A percentile compares a stretch with the other conserved stretches of the same genome.
Conservation (phyloP, 2,113 vertebrate species). For the Hirundichthys speculiger region DNA sequence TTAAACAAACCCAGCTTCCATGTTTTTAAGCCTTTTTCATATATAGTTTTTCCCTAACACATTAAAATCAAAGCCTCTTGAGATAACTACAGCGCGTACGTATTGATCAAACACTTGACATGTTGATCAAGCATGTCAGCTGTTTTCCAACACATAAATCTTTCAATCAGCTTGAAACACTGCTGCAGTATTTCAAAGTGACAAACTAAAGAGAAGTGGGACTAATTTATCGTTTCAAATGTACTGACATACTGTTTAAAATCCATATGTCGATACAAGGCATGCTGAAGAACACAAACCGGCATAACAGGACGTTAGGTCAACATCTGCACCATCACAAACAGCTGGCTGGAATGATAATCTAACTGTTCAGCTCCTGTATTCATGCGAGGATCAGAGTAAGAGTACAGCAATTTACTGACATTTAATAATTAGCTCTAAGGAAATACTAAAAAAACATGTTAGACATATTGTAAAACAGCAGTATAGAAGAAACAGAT, state of each 20-base stretch:
- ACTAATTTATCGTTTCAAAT: too few species aligned
- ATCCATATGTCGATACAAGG: background rate
- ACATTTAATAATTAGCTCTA: conserved; percentile 50
- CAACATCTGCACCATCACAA: conserved; percentile 11
- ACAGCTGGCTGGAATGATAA: conserved; percentile 39
- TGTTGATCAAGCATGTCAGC: too few species aligned
- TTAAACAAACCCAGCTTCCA: conserved; percentile 1
- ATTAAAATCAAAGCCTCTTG: too few species aligned
- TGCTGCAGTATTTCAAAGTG: background rate
- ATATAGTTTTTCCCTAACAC: too few species aligned
- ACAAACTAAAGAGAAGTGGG: too few species aligned
- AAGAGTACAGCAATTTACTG: conserved; percentile 29
- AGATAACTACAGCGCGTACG: too few species aligned
- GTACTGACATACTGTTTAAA: background rate
- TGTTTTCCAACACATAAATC: too few species aligned
- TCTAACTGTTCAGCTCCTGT: conserved; percentile 10
- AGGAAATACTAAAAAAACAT: conserved; percentile 38
- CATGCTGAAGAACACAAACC: conserved; percentile 12
- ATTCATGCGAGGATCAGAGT: conserved; percentile 10
- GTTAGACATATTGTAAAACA: conserved; percentile 56
- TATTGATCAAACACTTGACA: too few species aligned
- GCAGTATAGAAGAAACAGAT: conserved; percentile 37
- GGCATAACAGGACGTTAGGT: conserved; percentile 1
- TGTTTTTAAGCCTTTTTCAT: too few species aligned
- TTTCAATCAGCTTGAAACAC: background rate